Conservation (phyloP, 2,113 vertebrate genomes). For the Ptilonorhynchus violaceus region DNA sequence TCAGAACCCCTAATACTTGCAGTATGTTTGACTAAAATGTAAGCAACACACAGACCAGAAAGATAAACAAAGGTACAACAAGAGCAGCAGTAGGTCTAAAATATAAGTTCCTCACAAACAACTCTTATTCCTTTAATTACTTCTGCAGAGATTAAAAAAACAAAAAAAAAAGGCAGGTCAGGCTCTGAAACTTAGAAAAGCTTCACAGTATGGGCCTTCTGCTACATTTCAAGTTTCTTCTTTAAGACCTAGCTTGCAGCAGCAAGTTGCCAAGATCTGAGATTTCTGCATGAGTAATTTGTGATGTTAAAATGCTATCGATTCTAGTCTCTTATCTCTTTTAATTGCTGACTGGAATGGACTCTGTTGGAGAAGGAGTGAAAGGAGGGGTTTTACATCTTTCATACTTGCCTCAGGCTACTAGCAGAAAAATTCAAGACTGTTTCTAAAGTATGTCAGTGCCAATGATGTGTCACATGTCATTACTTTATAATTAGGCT, state of each 20-base stretch:
- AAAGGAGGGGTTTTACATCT: conserved; percentile 4
- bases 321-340: background rate
- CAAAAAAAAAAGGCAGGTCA: background rate
- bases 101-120: background rate
- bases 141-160: background rate
- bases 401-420: conserved; percentile 13
- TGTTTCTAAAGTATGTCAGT: conserved; percentile 3
- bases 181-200: background rate
- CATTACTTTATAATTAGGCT: conserved; percentile 62
- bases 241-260: background rate
- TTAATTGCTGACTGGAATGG: conserved; percentile 2
- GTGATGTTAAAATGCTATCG: background rate
- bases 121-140: background rate
- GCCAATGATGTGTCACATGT: background rate
- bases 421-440: conserved; percentile 3
- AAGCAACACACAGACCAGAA: background rate
- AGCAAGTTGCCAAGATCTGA: background rate
- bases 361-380: background rate
- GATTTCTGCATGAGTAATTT: background rate
- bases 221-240: background rate
- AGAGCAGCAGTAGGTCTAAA: background rate
- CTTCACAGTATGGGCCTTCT: background rate
- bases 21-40: background rate
- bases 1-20: background rate
- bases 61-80: background rate